Evolutionary conservation across 2,888 invertebrate genomes (phyloP).

Genomic region (Caenorhabditis sp.): DNA sequence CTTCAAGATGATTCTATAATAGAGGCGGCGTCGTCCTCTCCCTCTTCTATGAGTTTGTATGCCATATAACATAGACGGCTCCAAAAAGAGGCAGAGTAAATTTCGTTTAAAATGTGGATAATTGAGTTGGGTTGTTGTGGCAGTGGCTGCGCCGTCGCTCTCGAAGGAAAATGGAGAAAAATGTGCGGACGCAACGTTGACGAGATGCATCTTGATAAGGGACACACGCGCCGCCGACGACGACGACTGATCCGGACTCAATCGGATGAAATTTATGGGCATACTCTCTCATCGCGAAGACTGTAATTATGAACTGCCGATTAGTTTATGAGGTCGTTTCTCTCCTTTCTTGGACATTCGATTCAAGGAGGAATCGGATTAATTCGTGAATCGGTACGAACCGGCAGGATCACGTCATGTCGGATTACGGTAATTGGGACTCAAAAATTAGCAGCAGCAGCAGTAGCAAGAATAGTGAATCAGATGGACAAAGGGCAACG

Average conservation of each 20-base stretch:
- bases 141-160: constrained; percentile 51
- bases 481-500: constrained; percentile 56
- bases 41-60: constrained; percentile 47
- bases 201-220: constrained; percentile 54
- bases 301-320: constrained; percentile 62
- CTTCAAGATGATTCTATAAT: constrained; percentile 58
- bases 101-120: constrained; percentile 63
- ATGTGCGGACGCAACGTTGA: constrained; percentile 6
- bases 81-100: constrained; percentile 64
- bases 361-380: constrained; percentile 18
- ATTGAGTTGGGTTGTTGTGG: constrained; percentile 61
- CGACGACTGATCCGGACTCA: constrained; percentile 35
- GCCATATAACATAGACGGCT: constrained; percentile 53
- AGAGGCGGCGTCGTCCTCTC: constrained; percentile 49
- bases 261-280: constrained; percentile 57
- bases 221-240: constrained; percentile 24
- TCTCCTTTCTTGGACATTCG: constrained; percentile 23
- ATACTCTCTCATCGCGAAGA: constrained; percentile 14
- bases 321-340: constrained; percentile 55
- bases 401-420: constrained; percentile 33
- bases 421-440: constrained; percentile 56
- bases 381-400: constrained; percentile 41
- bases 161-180: constrained; percentile 30
- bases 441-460: constrained; percentile 39
- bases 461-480: constrained; percentile 40